These are phyloP conservation scores for Rhagoletis zephyria DNA, from an alignment of 1,140 invertebrate genomes.

Conservation along the genomic window DNA sequence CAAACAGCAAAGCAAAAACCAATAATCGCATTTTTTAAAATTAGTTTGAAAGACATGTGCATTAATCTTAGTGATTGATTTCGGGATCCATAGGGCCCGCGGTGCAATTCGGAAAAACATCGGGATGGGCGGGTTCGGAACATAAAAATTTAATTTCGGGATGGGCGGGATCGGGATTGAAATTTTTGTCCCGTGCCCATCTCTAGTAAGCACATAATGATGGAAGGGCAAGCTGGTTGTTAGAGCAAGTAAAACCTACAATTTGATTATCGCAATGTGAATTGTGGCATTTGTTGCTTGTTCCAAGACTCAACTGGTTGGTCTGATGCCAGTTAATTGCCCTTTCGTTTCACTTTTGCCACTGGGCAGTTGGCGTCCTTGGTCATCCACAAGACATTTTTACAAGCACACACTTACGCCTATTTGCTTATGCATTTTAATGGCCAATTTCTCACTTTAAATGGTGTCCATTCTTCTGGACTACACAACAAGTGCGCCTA, in stretches of 20 bases:
- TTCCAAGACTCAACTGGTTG: conserved; percentile 30
- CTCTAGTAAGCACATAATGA: not conserved
- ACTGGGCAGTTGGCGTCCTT: not conserved
- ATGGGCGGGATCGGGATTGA: no score
- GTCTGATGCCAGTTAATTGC: conserved; percentile 52
- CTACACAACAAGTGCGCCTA: conserved; percentile 8
- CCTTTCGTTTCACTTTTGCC: not conserved
- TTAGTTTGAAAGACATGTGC: no score
- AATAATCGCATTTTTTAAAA: no score
- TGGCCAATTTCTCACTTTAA: conserved; percentile 73
- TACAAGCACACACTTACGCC: not conserved
- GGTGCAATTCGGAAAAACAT: no score
- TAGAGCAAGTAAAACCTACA: conserved; percentile 53
- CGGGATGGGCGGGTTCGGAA: no score
- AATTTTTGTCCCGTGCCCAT: no score
- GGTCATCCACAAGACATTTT: conserved; percentile 25
- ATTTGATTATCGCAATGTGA: conserved; percentile 72
- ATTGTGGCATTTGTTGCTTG: conserved; percentile 56
- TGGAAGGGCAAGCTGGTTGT: not conserved
- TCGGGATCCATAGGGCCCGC: no score
- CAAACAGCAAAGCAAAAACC: not conserved
- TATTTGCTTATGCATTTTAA: conserved; percentile 67
- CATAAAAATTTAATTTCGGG: no score
- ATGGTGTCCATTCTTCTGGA: conserved; percentile 62
- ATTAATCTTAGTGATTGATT: no score